A percentile compares a stretch with the other conserved stretches of the same genome.
Conservation (phyloP, 2,888 invertebrate genomes). For the Phengaris arion region DNA sequence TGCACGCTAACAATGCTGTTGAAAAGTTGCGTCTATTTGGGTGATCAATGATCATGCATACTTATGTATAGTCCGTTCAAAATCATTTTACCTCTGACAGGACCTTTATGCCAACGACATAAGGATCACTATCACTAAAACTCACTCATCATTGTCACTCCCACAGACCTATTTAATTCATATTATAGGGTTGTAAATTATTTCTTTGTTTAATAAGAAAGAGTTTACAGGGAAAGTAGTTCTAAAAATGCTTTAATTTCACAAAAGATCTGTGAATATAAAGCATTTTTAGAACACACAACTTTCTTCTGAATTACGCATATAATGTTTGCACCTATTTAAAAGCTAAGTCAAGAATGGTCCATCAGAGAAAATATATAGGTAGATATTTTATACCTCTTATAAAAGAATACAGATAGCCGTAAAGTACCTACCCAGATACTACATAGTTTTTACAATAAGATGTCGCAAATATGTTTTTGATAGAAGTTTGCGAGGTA, state of each 20-base stretch:
- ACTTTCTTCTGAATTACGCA: not conserved
- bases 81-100: no score
- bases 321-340: no score
- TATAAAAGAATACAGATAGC: no score
- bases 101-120: no score
- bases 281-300: no score
- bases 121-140: not conserved
- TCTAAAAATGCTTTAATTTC: not conserved
- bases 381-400: no score
- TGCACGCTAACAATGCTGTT: not conserved
- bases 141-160: not conserved
- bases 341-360: no score
- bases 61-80: not conserved
- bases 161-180: constrained; percentile 1
- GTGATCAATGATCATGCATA: not conserved
- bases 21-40: not conserved
- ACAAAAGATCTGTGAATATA: not conserved
- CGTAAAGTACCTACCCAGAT: no score
- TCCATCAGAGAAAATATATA: no score
- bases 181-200: constrained; percentile 1
- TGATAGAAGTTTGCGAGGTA: not conserved
- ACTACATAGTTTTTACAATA: no score
- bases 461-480: no score
- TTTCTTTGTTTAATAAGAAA: not conserved
- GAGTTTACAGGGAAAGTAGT: constrained; percentile 5